Percentiles rank a stretch among this genome's conserved stretches.
These are phyloP conservation scores for Neodiprion fabricii DNA, from an alignment of 1,140 invertebrate species.

Conservation along the genomic window DNA sequence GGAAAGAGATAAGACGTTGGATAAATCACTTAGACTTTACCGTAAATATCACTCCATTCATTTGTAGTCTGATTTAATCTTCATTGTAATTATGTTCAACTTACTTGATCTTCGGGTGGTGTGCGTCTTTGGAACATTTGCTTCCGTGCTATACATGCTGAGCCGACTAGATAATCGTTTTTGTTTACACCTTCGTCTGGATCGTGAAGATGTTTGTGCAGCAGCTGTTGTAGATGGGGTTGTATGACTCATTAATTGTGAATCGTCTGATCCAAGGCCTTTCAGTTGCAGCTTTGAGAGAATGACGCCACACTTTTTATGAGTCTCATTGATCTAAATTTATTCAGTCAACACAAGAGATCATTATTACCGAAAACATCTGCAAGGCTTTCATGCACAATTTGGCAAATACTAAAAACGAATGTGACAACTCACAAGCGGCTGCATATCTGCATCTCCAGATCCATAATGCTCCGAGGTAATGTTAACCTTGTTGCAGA, in stretches of 20 bases:
- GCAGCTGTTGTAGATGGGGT: constrained; percentile 35
- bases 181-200: constrained; percentile 36
- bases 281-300: constrained; percentile 45
- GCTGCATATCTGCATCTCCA: constrained; percentile 42
- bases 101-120: constrained; percentile 34
- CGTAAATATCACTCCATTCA: too few relatives aligned
- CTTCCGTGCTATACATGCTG: constrained; percentile 47
- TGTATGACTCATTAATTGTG: constrained; percentile 37
- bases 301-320: constrained; percentile 47
- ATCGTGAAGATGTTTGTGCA: constrained; percentile 24
- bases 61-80: too few relatives aligned
- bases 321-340: constrained; percentile 47
- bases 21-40: neutral
- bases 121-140: constrained; percentile 39
- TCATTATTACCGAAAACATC: neutral
- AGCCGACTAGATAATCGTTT: constrained; percentile 39
- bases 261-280: constrained; percentile 40
- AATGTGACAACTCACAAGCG: constrained; percentile 37
- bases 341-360: neutral
- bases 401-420: neutral
- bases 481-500: constrained; percentile 49
- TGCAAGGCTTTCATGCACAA: neutral
- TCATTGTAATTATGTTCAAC: neutral
- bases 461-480: constrained; percentile 46
- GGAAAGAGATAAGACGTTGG: neutral